phyloP scores from a whole-genome alignment of 2,113 vertebrate genomes.

The Poecilia latipinna region DNA sequence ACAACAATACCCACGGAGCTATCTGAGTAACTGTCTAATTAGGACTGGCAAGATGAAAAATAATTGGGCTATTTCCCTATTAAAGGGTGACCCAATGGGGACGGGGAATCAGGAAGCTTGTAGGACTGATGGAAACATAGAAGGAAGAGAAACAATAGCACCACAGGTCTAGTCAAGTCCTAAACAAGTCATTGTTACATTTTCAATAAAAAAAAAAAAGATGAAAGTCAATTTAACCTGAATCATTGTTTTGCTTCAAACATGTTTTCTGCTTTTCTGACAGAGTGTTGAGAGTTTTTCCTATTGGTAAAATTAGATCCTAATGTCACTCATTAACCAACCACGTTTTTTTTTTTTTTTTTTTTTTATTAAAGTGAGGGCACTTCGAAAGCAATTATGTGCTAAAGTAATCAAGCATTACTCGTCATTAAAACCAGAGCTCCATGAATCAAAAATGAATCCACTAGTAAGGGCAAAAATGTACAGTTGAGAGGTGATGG shows the following conservation, averaged over 20 bases:
- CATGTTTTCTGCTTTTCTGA: constrained; percentile 14
- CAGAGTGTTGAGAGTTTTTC: constrained; percentile 73
- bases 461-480: constrained; percentile 11
- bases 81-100: constrained; percentile 77
- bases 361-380: constrained; percentile 73
- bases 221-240: constrained; percentile 88
- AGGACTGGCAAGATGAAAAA: constrained; percentile 75
- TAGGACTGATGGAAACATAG: constrained; percentile 32
- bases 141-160: constrained; percentile 69
- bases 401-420: constrained; percentile 24
- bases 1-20: constrained; percentile 34
- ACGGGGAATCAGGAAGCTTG: constrained; percentile 62
- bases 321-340: constrained; percentile 57
- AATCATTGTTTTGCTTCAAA: constrained; percentile 80
- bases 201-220: constrained; percentile 56
- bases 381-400: constrained; percentile 33
- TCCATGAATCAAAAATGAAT: constrained; percentile 29
- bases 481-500: constrained; percentile 35
- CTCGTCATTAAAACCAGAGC: constrained; percentile 36
- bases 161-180: constrained; percentile 65
- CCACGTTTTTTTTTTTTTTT: constrained; percentile 68
- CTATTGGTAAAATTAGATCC: constrained; percentile 74
- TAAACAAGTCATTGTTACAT: constrained; percentile 66
- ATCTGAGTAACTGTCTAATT: constrained; percentile 73
- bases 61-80: constrained; percentile 81